These are phyloP conservation scores for Torymus auratus DNA, from an alignment of 2,888 invertebrate genomes.

Conservation along the genomic window DNA sequence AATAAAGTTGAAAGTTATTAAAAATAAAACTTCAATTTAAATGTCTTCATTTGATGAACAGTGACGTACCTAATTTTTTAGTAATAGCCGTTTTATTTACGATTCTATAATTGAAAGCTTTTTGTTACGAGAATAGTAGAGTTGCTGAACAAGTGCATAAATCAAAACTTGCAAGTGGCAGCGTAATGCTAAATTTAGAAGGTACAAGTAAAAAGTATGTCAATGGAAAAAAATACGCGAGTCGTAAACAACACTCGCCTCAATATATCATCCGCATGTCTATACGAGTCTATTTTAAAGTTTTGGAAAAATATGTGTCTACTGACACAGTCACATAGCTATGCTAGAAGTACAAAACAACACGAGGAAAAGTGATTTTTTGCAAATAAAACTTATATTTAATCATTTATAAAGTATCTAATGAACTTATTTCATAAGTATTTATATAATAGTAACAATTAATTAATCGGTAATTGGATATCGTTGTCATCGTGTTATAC, in stretches of 20 bases:
- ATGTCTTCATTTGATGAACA: too few species aligned
- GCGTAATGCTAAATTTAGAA: constrained; percentile 10
- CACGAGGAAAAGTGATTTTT: not conserved
- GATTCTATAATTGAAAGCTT: not conserved
- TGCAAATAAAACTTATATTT: not conserved
- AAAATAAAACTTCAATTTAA: too few species aligned
- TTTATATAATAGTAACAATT: too few species aligned
- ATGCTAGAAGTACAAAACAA: not conserved
- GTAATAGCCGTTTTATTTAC: too few species aligned
- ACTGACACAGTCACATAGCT: not conserved
- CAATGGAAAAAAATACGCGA: constrained; percentile 21
- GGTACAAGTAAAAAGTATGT: constrained; percentile 3
- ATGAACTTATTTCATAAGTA: too few species aligned
- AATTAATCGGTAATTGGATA: too few species aligned
- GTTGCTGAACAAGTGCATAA: not conserved
- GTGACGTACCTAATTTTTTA: too few species aligned
- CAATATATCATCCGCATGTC: not conserved
- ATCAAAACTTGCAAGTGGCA: constrained; percentile 4
- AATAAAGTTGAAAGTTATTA: too few species aligned
- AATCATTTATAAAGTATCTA: too few species aligned
- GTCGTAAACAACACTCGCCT: not conserved
- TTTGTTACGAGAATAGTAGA: constrained; percentile 1
- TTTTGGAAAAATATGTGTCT: not conserved
- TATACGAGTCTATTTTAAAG: not conserved
- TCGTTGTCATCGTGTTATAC: too few species aligned